Conservation (phyloP, 2,888 invertebrate genomes). For the Heteromurus nitidus region DNA sequence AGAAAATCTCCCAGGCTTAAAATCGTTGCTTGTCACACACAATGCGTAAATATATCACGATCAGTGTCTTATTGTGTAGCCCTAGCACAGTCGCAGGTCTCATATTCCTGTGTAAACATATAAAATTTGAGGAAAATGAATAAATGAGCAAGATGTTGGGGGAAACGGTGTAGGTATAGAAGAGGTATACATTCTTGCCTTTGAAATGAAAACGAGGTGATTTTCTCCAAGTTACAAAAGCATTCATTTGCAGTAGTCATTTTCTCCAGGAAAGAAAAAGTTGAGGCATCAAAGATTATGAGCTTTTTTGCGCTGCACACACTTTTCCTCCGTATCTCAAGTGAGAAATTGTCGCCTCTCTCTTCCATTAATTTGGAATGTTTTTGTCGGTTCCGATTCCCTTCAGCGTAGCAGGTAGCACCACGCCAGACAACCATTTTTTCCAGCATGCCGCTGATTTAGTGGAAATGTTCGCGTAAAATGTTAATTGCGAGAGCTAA, state of each 20-base stretch:
- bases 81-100: background rate
- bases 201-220: constrained; percentile 21
- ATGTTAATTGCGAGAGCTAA: constrained; percentile 36
- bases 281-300: constrained; percentile 8
- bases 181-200: background rate
- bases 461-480: constrained; percentile 4
- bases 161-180: no score
- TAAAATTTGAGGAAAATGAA: constrained; percentile 5
- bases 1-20: constrained; percentile 62
- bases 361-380: background rate
- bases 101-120: background rate
- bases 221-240: constrained; percentile 20
- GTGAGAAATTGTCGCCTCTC: background rate
- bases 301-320: background rate
- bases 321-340: background rate
- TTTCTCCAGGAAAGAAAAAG: constrained; percentile 9
- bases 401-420: no score
- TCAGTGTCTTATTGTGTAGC: background rate
- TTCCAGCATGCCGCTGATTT: constrained; percentile 4
- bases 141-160: background rate
- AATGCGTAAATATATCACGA: constrained; percentile 55
- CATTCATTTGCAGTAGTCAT: constrained; percentile 32
- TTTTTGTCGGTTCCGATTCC: background rate
- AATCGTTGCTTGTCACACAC: constrained; percentile 57
- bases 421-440: background rate